Evolutionary conservation across 2,888 invertebrate genomes (phyloP), one percentile per base, ranked within the genome.

Genomic region (Dicranocentrus wangi): DNA sequence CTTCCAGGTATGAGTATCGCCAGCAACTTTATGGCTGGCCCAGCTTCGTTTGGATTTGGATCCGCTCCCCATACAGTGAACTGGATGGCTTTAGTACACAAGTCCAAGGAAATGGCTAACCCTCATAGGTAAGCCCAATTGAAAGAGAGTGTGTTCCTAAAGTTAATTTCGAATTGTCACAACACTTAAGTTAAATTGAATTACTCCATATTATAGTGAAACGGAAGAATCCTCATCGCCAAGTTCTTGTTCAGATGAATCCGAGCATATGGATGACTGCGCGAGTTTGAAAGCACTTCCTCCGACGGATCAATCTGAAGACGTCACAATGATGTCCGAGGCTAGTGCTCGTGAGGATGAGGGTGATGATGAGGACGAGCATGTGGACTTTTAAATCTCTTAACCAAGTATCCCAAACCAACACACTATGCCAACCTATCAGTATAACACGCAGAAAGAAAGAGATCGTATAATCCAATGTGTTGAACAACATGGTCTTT

Each of bases 261-360:
- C 82, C 13, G 83, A 85, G 51, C 82, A 83, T 53, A 83, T 85
- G 82, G 83, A 83, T 32, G 83, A 85, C 32, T 84, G 85, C 43
- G 79, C 78, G 10, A 83, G 83, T 65, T 43, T 83, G 2, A 82
- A 83, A 72, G 85, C 85, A 25, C 61, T 83, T n/a, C 85, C 85
- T 7, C 83, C 85, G 1, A 81, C 85, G n/a, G 79, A 79, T 58
- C 69, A 69, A 15, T 83, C 83, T 13, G 83, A 82, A 23, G 83
- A 84, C 47, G 81, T 81, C 25, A 77, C 84, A 1, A 79, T 84
- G 81, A 81, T 83, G 77, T 84, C 84, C 15, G 83, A 83, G 7
- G 83, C 75, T 17, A 83, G 80, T 60, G 71, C 75, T 39, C 68
- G 77, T 61, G 82, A 78, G 69, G 81, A 83, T 51, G 78, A 66